Conservation (phyloP, 2,113 vertebrate genomes). For the Pseudolaguvia tuberculata region DNA sequence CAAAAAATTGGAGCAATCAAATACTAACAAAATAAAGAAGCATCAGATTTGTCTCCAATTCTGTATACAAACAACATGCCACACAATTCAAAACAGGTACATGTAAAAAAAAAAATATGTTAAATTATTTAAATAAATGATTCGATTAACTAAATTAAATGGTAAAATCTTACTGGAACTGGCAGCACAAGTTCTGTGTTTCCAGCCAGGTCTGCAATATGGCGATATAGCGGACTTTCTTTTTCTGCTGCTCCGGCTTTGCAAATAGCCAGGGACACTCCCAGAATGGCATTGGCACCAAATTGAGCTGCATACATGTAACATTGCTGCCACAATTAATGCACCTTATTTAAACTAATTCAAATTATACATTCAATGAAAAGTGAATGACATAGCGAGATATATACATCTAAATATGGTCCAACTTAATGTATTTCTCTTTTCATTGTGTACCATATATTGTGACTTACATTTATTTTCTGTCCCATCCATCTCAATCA, state of each 20-base stretch:
- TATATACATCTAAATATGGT: too few relatives aligned
- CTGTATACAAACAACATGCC: not conserved
- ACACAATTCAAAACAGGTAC: not conserved
- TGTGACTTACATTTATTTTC: constrained; percentile 89
- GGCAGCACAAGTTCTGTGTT: constrained; percentile 92
- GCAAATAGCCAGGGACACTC: constrained; percentile 86
- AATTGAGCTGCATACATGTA: constrained; percentile 76
- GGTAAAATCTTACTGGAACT: constrained; percentile 78
- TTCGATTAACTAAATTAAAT: not conserved
- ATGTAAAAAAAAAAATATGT: not conserved
- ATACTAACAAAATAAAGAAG: not conserved
- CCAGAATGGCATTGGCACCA: constrained; percentile 90
- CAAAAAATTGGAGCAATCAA: not conserved
- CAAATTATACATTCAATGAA: not conserved
- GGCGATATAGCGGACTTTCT: constrained; percentile 85
- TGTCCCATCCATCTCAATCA: constrained; percentile 90
- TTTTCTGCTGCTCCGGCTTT: constrained; percentile 90
- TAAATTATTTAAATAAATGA: constrained; percentile 3
- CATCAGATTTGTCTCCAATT: not conserved
- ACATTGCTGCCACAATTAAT: not conserved
- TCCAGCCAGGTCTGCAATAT: constrained; percentile 91
- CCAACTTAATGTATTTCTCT: not conserved
- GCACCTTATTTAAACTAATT: not conserved
- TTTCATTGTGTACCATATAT: not conserved
- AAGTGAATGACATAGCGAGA: not conserved